Percentiles rank a stretch among this genome's conserved stretches.
Conservation (phyloP, 2,113 vertebrate genomes). For the Pao palembangensis region DNA sequence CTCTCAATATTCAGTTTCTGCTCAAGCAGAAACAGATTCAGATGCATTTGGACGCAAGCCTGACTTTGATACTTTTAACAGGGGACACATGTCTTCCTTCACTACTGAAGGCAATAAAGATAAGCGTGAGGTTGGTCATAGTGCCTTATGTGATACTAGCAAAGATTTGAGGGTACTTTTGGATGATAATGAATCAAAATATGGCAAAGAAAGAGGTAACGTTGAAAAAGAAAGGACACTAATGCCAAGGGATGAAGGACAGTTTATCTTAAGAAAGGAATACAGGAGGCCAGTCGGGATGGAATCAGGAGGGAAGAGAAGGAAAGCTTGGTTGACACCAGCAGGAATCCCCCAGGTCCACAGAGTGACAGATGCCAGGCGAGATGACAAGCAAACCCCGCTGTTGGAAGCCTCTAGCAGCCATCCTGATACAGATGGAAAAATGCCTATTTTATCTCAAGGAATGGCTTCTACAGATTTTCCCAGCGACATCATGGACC, state of each 20-base stretch:
- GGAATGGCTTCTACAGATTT: conserved; percentile 28
- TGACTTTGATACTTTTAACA: conserved; percentile 3
- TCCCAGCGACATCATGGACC: conserved; percentile 48
- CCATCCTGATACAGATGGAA: conserved; percentile 4
- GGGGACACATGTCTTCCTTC: not conserved
- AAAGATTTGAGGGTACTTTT: not conserved
- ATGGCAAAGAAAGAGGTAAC: not conserved
- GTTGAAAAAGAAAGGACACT: conserved; percentile 1
- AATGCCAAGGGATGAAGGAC: conserved; percentile 2
- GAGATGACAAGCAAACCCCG: conserved; percentile 7
- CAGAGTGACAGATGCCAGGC: conserved; percentile 44
- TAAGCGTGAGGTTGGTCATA: not conserved
- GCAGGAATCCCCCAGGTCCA: conserved; percentile 27
- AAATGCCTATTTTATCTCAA: conserved; percentile 14
- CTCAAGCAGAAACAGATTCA: conserved; percentile 65
- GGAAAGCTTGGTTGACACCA: conserved; percentile 27
- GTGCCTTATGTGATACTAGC: conserved; percentile 1
- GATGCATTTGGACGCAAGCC: conserved; percentile 40
- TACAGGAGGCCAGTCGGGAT: conserved; percentile 1
- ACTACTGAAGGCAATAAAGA: conserved; percentile 11
- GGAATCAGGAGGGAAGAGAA: conserved; percentile 14
- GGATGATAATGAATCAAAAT: conserved; percentile 2
- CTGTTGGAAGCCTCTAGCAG: too few species aligned
- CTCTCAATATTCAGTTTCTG: conserved; percentile 3
- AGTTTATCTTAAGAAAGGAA: conserved; percentile 6